Base-by-base conservation (phyloP, 2,113 vertebrate genomes). In the Tricholaema leucomelas region DNA sequence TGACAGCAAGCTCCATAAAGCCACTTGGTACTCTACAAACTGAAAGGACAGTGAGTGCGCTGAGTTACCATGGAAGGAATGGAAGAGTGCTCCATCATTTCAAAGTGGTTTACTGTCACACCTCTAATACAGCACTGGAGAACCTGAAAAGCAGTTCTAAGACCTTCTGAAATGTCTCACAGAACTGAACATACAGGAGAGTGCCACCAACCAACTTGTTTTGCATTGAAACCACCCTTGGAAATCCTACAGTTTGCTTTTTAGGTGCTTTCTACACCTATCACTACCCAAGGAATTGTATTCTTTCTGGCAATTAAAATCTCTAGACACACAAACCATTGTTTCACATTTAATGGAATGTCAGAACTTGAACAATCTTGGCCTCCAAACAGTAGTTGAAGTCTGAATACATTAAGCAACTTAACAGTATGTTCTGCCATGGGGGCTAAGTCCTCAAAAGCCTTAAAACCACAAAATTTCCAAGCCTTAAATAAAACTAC, bases 281-380 rank as follows among this genome's bases (percentile, higher is more conserved):
- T 24, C 50, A 69, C 82, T 54, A 73, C 59, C 33, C 30, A 63
- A 44, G 66, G 6, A 13, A 31, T 70, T 73, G 75, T 71, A 50
- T 55, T 92, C 36, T 48, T 58, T 65, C 71, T 77, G 91, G 69
- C 52, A 81, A 91, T 90, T 76, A 84, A 76, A 88, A 97, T 82
- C 93, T 94, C 65, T 35, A 89, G 67, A 96, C 75, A 93, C 76
- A 94, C 67, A 95, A 88, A 96, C 46, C 63, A 70, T 70, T 16
- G 55, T 66, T 96, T 96, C 95, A 97, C 85, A 93, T 88, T 93
- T 90, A 95, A 96, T 93, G 95, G 94, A 96, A 96, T 96, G 93
- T 81, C 96, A 90, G 71, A 83, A 94, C 42, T 82, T 92, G 77
- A 96, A 96, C 85, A 97, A 94, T 52, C 44, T 79, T 87, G 91